Conservation (phyloP, 1,140 invertebrate genomes). For the Ceratosolen fusciceps region DNA sequence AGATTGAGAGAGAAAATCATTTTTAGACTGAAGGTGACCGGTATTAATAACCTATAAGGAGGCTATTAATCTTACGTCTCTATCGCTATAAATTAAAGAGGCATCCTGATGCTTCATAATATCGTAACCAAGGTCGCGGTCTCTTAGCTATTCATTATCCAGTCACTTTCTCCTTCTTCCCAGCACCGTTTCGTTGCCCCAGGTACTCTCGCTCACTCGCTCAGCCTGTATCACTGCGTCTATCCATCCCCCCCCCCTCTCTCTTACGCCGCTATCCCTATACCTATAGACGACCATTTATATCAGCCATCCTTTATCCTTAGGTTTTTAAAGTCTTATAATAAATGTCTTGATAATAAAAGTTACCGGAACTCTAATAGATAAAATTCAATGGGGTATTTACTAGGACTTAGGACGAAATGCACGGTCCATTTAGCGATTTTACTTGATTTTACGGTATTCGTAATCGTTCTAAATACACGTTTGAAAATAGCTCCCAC, state of each 20-base stretch:
- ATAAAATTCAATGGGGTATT: conserved; percentile 42
- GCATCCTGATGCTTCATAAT: conserved; percentile 41
- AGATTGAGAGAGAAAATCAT: conserved; percentile 29
- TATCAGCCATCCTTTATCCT: conserved; percentile 22
- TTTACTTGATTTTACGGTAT: conserved; percentile 2
- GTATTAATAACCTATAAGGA: conserved; percentile 61
- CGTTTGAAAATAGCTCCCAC: not conserved
- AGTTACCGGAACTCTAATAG: conserved; percentile 50
- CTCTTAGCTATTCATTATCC: not conserved
- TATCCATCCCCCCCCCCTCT: not conserved
- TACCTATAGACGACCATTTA: no score
- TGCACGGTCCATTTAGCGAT: conserved; percentile 39
- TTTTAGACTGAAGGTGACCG: conserved; percentile 56
- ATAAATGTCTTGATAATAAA: conserved; percentile 58
- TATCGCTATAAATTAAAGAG: conserved; percentile 56
- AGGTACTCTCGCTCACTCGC: conserved; percentile 17
- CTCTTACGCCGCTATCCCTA: not conserved
- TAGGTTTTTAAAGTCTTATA: conserved; percentile 41
- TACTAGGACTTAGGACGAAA: not conserved
- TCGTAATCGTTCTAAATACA: not conserved
- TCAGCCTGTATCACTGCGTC: not conserved
- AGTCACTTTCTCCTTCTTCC: not conserved
- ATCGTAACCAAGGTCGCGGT: conserved; percentile 24
- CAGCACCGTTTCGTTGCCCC: not conserved
- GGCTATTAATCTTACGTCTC: conserved; percentile 57